Conservation (phyloP, 2,888 invertebrate genomes). For the Pyrgus malvae region DNA sequence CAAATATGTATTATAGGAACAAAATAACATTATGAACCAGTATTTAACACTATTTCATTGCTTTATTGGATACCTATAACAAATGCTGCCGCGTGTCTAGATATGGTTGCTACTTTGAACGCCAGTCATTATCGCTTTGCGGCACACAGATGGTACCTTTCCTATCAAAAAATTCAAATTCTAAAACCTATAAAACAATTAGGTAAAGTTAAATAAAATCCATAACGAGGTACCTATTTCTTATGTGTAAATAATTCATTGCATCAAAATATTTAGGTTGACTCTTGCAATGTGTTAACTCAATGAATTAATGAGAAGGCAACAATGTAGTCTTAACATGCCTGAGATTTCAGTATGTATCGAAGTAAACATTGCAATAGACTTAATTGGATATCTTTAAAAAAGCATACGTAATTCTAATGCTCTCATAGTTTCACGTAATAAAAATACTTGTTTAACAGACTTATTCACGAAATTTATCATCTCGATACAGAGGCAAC, state of each 20-base stretch:
- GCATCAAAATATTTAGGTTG: neutral
- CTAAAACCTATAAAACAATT: too few relatives aligned
- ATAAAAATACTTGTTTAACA: constrained; percentile 1
- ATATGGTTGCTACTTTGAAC: too few relatives aligned
- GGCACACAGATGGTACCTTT: too few relatives aligned
- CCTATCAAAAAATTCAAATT: too few relatives aligned
- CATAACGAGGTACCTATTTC: neutral
- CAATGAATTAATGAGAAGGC: neutral
- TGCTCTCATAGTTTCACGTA: constrained; percentile 2
- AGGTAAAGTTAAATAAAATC: neutral
- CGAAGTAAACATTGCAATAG: neutral
- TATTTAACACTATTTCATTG: too few relatives aligned
- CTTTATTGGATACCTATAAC: too few relatives aligned
- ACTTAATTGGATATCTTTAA: neutral
- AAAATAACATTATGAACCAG: too few relatives aligned
- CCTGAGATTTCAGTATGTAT: neutral
- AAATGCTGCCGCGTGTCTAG: too few relatives aligned
- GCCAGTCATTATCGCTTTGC: too few relatives aligned
- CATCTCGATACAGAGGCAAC: neutral
- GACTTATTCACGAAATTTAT: neutral
- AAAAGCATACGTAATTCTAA: neutral
- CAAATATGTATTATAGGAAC: too few relatives aligned
- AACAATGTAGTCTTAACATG: neutral
- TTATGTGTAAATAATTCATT: neutral
- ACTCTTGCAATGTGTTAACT: neutral